phyloP scores from a whole-genome alignment of 2,113 vertebrate species.

The Erpornis zantholeuca region DNA sequence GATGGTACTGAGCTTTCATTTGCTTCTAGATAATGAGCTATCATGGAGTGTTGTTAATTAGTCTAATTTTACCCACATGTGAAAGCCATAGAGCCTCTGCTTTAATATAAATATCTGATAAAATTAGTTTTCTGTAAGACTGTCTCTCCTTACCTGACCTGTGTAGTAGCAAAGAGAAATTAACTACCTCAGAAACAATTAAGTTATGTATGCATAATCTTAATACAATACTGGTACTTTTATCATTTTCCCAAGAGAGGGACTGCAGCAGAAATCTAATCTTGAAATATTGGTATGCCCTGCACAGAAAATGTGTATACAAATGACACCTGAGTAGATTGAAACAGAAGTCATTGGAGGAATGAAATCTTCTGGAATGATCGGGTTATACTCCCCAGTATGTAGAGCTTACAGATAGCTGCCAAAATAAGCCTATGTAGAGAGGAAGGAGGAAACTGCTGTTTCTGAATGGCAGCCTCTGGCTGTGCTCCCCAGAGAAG shows the following conservation, averaged over 20 bases:
- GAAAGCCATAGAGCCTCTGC: background rate
- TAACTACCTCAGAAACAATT: background rate
- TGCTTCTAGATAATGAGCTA: background rate
- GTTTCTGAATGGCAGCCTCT: background rate
- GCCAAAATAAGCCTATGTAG: background rate
- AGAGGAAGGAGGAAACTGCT: background rate
- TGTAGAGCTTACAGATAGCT: background rate
- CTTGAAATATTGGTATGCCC: background rate
- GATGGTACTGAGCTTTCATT: background rate
- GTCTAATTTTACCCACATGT: background rate
- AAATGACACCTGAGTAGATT: background rate
- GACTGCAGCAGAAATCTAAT: background rate
- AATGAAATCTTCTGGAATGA: background rate
- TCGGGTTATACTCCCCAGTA: background rate
- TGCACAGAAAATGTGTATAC: background rate
- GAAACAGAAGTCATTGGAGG: background rate
- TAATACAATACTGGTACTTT: background rate
- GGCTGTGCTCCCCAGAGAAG: background rate
- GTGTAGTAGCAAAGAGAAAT: background rate
- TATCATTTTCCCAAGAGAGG: background rate
- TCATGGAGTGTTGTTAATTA: background rate
- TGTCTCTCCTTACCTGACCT: background rate
- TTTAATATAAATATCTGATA: background rate
- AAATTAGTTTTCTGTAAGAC: background rate
- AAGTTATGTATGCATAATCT: background rate